Evolutionary conservation across 2,113 vertebrate genomes (phyloP).

Genomic region (Synodontis membranacea): DNA sequence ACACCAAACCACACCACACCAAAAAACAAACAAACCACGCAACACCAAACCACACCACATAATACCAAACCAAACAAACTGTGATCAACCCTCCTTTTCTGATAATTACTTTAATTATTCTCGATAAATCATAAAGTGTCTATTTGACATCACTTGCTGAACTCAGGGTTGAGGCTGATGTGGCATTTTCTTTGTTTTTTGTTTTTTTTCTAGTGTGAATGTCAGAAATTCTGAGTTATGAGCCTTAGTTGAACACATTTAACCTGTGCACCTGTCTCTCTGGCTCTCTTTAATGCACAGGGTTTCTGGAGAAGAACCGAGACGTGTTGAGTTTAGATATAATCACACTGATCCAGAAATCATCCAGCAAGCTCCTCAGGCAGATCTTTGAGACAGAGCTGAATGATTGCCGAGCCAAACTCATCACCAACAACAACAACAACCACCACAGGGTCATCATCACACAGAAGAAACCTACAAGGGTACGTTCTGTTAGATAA

Average conservation of each 20-base stretch:
- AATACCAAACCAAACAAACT: no score
- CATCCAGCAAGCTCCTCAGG: constrained; percentile 83
- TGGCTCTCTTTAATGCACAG: constrained; percentile 61
- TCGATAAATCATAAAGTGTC: no score
- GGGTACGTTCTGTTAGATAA: constrained; percentile 55
- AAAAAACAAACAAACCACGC: no score
- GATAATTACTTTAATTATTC: no score
- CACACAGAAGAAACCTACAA: constrained; percentile 59
- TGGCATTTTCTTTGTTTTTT: not conserved
- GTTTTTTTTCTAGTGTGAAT: not conserved
- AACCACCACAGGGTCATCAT: constrained; percentile 59
- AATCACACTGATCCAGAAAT: constrained; percentile 78
- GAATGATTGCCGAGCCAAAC: constrained; percentile 56
- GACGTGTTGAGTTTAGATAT: constrained; percentile 84
- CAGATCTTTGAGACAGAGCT: constrained; percentile 79
- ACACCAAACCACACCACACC: no score
- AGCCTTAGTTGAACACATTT: not conserved
- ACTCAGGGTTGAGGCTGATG: not conserved
- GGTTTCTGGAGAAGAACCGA: constrained; percentile 94
- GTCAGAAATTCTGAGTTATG: not conserved
- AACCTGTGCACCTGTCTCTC: not conserved
- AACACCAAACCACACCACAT: no score
- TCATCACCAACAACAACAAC: constrained; percentile 45
- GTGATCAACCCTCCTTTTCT: no score
- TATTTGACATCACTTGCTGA: not conserved